These are phyloP conservation scores for Megalopta genalis DNA, from an alignment of 1,140 invertebrate species.

Conservation along the genomic window DNA sequence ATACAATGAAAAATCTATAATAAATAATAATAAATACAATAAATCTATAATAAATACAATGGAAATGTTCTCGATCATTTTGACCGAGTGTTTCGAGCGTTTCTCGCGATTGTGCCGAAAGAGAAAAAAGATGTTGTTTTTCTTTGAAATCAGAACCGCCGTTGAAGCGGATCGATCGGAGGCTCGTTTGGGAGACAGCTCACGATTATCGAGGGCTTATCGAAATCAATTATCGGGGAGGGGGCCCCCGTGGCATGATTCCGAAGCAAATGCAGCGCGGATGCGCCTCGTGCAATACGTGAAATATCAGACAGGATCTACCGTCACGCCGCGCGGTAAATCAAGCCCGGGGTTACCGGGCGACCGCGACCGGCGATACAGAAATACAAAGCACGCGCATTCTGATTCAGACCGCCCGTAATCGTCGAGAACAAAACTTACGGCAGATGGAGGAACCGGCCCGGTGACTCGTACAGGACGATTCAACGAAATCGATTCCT, in stretches of 20 bases:
- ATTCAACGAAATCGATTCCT: slow-evolving; percentile 33
- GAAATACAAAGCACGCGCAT: slow-evolving; percentile 64
- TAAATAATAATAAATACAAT: too few species aligned
- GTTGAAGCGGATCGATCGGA: not conserved
- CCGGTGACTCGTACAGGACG: slow-evolving; percentile 39
- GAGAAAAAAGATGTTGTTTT: too few species aligned
- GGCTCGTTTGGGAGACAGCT: not conserved
- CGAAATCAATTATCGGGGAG: slow-evolving; percentile 25
- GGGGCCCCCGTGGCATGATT: slow-evolving; percentile 25
- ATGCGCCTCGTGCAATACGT: slow-evolving; percentile 44
- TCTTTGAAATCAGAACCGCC: not conserved
- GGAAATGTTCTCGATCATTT: too few species aligned
- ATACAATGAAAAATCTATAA: too few species aligned
- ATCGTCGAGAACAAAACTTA: slow-evolving; percentile 58
- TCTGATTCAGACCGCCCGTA: slow-evolving; percentile 58
- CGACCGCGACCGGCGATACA: slow-evolving; percentile 56
- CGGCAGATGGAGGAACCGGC: slow-evolving; percentile 38
- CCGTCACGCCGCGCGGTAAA: slow-evolving; percentile 55
- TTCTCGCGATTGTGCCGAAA: too few species aligned
- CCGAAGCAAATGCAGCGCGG: slow-evolving; percentile 38
- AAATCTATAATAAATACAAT: too few species aligned
- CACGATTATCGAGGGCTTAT: slow-evolving; percentile 24
- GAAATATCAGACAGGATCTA: slow-evolving; percentile 61
- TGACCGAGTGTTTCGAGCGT: too few species aligned
- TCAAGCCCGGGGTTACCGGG: slow-evolving; percentile 45